phyloP scores from a whole-genome alignment of 2,113 vertebrate species.

The Coturnix japonica region DNA sequence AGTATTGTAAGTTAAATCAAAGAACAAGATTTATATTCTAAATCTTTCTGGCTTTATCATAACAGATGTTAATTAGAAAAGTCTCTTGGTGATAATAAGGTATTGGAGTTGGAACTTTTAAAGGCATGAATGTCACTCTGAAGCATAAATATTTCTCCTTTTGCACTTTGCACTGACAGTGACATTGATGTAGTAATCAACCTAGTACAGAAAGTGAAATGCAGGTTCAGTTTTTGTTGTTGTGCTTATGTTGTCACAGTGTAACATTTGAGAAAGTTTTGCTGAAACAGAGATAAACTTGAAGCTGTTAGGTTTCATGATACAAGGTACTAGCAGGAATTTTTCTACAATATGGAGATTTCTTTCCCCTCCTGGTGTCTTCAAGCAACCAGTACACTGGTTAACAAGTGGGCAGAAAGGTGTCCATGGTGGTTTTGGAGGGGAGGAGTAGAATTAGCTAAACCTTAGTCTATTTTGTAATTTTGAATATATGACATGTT shows the following conservation, averaged over 20 bases:
- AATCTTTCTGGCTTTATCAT: conserved; percentile 11
- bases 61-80: conserved; percentile 52
- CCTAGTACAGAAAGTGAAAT: background rate
- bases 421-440: background rate
- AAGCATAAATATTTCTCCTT: background rate
- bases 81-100: conserved; percentile 1
- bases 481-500: background rate
- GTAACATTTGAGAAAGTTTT: background rate
- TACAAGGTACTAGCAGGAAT: background rate
- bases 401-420: background rate
- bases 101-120: background rate
- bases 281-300: background rate
- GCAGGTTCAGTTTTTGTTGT: background rate
- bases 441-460: background rate
- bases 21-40: conserved; percentile 10
- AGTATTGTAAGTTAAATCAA: conserved; percentile 43
- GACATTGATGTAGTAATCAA: background rate
- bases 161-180: background rate
- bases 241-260: background rate
- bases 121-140: background rate
- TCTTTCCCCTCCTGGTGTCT: background rate
- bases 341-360: background rate
- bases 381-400: background rate
- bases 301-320: background rate
- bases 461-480: background rate